Base-by-base conservation (phyloP, 2,113 vertebrate species). In the Notiomystis cincta region DNA sequence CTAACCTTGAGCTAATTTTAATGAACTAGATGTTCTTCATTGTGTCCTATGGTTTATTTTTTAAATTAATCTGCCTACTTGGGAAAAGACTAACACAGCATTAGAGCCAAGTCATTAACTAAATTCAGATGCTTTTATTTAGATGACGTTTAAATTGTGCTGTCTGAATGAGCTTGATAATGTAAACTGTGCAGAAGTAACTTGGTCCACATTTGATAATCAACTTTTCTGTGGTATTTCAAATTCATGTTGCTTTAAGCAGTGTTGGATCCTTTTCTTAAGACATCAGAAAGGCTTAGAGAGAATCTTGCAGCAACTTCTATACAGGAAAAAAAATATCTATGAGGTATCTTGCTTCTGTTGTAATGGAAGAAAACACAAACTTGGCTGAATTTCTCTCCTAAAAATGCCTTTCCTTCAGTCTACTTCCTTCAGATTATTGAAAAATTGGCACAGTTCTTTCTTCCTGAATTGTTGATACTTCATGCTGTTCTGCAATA, bases 81-180 rank as follows among this genome's bases (percentile, higher is more conserved):
- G 70, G 54, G 38, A 73, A 60, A 48, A 86, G 89, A 5, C n/a
- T 72, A 69, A 24, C 67, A 31, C 22, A 37, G 69, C 8, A 2
- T 75, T 56, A 91, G 53, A 87, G 71, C 77, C 89, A 89, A 75
- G 57, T 64, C 28, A 45, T 81, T 91, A 89, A 87, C 72, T 89
- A 44, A 75, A 75, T 84, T 94, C 91, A 95, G 91, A 94, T 95
- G 83, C 28, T 95, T 83, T 84, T 92, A 62, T 94, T 95, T 96
- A 78, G 62, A 48, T 60, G 56, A 23, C 6, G n/a, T 62, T 89
- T 92, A 89, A 79, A 79, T 67, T 89, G 27, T 87, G 40, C 83
- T 47, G 61, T 84, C 69, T 94, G 61, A 40, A 51, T 38, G 56
- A 78, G 65, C 51, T 58, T 60, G 24, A 19, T 87, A 82, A 93